phyloP scores from a whole-genome alignment of 2,113 vertebrate species.

The Garra rufa region DNA sequence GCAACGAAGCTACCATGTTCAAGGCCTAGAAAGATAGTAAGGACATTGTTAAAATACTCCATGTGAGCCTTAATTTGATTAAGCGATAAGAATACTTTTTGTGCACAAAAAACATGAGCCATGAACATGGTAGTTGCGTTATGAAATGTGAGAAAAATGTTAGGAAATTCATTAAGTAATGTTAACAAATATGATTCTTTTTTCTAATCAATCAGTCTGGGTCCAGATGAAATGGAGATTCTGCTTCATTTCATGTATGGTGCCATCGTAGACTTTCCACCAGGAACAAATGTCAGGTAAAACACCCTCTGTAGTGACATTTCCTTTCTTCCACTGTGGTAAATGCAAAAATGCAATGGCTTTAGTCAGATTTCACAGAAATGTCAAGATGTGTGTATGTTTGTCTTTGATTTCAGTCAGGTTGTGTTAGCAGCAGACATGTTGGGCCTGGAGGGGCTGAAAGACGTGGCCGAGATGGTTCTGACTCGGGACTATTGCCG shows the following conservation, averaged over 20 bases:
- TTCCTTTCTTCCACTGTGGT: neutral
- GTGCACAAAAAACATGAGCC: too few species aligned
- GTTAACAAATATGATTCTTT: too few species aligned
- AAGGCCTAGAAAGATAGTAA: too few species aligned
- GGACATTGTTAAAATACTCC: too few species aligned
- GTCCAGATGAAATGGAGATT: slow-evolving; percentile 85
- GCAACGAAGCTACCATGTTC: too few species aligned
- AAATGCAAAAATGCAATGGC: neutral
- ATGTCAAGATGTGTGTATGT: slow-evolving; percentile 35
- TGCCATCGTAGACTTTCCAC: slow-evolving; percentile 87
- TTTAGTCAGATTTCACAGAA: neutral
- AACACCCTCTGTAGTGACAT: neutral
- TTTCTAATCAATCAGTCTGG: slow-evolving; percentile 79
- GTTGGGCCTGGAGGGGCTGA: slow-evolving; percentile 92
- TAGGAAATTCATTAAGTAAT: neutral
- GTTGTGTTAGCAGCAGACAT: slow-evolving; percentile 89
- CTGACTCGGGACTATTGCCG: slow-evolving; percentile 92
- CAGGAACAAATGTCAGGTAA: slow-evolving; percentile 86
- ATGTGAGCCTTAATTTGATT: too few species aligned
- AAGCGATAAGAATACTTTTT: too few species aligned
- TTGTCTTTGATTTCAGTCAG: slow-evolving; percentile 72
- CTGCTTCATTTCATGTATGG: slow-evolving; percentile 93
- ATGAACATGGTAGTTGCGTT: too few species aligned
- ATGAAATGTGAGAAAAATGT: too few species aligned
- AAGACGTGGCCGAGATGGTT: slow-evolving; percentile 88